Conservation (phyloP, 2,888 invertebrate species). For the Scrobipalpa atriplicella region DNA sequence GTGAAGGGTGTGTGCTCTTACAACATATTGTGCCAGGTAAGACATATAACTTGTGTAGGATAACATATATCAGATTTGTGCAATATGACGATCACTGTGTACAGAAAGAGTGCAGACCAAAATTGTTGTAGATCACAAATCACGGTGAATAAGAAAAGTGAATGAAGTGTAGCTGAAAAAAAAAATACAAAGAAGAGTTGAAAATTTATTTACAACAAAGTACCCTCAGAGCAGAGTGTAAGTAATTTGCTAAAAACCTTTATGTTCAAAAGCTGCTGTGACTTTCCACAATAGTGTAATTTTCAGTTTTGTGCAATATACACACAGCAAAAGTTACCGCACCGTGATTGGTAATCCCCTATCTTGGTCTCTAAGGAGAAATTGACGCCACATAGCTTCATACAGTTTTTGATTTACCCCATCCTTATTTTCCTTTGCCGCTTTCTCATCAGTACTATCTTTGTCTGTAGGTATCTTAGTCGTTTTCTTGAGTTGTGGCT, state of each 20-base stretch:
- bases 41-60: slow-evolving; percentile 15
- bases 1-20: slow-evolving; percentile 27
- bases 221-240: neutral
- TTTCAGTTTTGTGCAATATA: neutral
- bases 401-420: slow-evolving; percentile 61
- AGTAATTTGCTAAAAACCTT: slow-evolving; percentile 1
- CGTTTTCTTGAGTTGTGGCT: slow-evolving; percentile 76
- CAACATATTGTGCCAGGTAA: slow-evolving; percentile 25
- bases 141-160: neutral
- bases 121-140: slow-evolving; percentile 9
- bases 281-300: neutral
- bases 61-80: slow-evolving; percentile 1
- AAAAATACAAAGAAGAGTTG: neutral
- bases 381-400: slow-evolving; percentile 48
- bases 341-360: slow-evolving; percentile 22
- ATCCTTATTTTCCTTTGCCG: slow-evolving; percentile 49
- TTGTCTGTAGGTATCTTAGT: slow-evolving; percentile 67
- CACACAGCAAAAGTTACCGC: slow-evolving; percentile 2
- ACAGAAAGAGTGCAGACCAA: slow-evolving; percentile 21
- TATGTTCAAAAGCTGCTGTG: neutral
- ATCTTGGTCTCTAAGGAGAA: slow-evolving; percentile 40
- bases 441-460: slow-evolving; percentile 63
- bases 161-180: neutral
- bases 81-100: slow-evolving; percentile 2
- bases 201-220: neutral